Percentiles rank a stretch among this genome's conserved stretches.
Conservation (phyloP, 2,113 vertebrate species). For the Scortum barcoo region DNA sequence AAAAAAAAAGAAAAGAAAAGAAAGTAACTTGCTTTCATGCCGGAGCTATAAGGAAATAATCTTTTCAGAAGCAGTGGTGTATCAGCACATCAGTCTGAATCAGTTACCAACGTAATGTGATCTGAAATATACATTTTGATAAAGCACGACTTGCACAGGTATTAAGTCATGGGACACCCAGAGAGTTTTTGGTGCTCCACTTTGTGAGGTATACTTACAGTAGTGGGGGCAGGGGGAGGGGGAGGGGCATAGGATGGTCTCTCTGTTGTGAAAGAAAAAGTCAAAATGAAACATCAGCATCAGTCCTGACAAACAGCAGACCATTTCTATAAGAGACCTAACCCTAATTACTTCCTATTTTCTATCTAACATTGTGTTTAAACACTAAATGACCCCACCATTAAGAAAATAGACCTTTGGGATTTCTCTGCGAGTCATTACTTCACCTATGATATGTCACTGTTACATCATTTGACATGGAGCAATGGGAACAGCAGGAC, state of each 20-base stretch:
- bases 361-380: no score
- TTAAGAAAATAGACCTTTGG: neutral
- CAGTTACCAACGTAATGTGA: no score
- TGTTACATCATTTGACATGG: neutral
- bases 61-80: constrained; percentile 85
- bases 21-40: constrained; percentile 59
- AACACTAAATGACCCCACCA: neutral
- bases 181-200: neutral
- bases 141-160: neutral
- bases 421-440: neutral
- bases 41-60: neutral
- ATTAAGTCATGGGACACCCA: neutral
- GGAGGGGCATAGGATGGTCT: constrained; percentile 97
- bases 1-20: constrained; percentile 63
- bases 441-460: no score
- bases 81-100: constrained; percentile 58
- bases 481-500: neutral
- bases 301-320: neutral
- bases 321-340: neutral
- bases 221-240: constrained; percentile 94
- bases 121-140: neutral
- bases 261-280: constrained; percentile 86
- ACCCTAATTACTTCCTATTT: neutral
- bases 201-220: constrained; percentile 64
- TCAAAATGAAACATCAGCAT: constrained; percentile 21